Conservation (phyloP, 2,797 vertebrate species). For the Lepidocolaptes lacrymiger region DNA sequence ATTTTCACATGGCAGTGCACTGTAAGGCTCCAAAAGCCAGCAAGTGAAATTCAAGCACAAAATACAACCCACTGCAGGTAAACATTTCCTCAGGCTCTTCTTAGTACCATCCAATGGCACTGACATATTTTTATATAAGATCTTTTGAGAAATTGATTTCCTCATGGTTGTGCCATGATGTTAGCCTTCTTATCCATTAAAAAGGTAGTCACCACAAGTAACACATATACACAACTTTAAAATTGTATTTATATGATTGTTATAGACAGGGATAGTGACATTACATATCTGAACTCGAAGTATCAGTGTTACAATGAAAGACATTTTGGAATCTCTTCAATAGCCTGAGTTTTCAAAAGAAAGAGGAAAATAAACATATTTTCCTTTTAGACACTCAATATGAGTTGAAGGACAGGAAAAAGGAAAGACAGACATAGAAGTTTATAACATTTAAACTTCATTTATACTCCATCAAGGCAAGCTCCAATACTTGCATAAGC, state of each 20-base stretch:
- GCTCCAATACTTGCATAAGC: not conserved
- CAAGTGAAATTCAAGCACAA: not conserved
- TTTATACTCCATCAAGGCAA: not conserved
- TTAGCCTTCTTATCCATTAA: not conserved
- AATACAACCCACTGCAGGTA: not conserved
- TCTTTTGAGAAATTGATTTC: not conserved
- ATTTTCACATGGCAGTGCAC: not conserved
- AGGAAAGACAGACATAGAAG: not conserved
- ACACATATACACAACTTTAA: not conserved
- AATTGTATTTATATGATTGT: not conserved
- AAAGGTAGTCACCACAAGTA: not conserved
- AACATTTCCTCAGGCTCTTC: not conserved
- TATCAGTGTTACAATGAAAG: not conserved
- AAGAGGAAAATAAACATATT: not conserved
- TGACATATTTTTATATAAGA: not conserved
- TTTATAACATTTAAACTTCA: not conserved
- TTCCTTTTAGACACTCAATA: not conserved
- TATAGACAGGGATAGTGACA: not conserved
- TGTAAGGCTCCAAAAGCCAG: not conserved
- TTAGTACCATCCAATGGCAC: not conserved
- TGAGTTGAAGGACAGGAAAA: not conserved
- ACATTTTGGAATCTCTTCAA: not conserved
- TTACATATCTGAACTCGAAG: not conserved
- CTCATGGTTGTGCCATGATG: not conserved
- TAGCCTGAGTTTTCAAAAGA: not conserved